phyloP scores from a whole-genome alignment of 1,140 invertebrate genomes.

The Habropoda laboriosa region DNA sequence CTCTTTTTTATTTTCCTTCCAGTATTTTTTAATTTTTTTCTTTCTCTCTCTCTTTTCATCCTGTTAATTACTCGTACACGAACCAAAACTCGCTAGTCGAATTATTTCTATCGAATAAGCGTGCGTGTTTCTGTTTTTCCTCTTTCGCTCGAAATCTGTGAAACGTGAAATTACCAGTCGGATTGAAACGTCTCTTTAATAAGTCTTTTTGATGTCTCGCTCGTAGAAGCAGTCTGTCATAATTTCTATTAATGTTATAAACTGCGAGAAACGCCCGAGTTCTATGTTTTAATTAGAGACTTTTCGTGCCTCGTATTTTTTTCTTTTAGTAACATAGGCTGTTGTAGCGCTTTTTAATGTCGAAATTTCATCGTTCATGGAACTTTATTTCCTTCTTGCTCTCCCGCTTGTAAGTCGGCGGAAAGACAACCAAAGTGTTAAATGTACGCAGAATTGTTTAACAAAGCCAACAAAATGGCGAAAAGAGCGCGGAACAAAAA shows the following conservation, averaged over 20 bases:
- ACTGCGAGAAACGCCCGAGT: slow-evolving; percentile 11
- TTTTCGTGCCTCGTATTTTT: neutral
- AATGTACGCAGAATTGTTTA: neutral
- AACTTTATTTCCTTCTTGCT: neutral
- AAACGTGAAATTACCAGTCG: slow-evolving; percentile 41
- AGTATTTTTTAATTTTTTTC: no score
- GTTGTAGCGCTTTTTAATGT: neutral
- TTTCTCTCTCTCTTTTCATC: neutral
- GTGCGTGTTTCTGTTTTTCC: neutral
- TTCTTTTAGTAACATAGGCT: neutral
- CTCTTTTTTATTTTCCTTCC: neutral
- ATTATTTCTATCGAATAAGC: slow-evolving; percentile 28
- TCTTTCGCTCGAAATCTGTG: slow-evolving; percentile 4
- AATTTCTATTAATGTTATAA: slow-evolving; percentile 51
- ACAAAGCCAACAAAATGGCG: neutral
- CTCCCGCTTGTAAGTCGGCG: neutral
- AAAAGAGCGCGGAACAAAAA: neutral
- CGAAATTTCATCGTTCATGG: slow-evolving; percentile 3
- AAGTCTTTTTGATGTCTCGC: slow-evolving; percentile 39
- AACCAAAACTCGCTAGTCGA: slow-evolving; percentile 12
- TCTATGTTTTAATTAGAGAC: slow-evolving; percentile 42
- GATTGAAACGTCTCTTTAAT: slow-evolving; percentile 42
- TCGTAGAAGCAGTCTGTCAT: slow-evolving; percentile 20
- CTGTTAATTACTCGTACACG: slow-evolving; percentile 18
- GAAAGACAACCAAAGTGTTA: neutral